phyloP scores from a whole-genome alignment of 2,888 invertebrate species.

The Caenorhabditis doughertyi region DNA sequence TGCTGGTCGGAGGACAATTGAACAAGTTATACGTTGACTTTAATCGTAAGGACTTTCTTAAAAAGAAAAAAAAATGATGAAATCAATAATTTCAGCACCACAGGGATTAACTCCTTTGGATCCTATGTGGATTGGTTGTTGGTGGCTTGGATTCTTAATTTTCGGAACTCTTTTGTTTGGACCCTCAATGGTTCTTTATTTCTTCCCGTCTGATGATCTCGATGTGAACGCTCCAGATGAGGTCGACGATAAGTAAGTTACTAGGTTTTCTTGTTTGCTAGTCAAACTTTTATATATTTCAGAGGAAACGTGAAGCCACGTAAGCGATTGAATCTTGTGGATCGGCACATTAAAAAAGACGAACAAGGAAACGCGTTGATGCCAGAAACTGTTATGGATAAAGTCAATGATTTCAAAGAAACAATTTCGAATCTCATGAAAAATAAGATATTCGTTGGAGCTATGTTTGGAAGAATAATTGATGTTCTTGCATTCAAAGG shows the following conservation, averaged over 20 bases:
- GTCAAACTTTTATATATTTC: not conserved
- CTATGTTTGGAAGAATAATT: slow-evolving; percentile 81
- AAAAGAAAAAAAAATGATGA: not conserved
- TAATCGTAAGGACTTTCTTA: slow-evolving; percentile 66
- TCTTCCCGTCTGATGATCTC: slow-evolving; percentile 80
- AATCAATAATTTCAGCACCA: slow-evolving; percentile 81
- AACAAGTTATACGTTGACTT: slow-evolving; percentile 81
- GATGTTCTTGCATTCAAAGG: slow-evolving; percentile 82
- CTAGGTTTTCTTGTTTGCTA: not conserved
- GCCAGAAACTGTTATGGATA: slow-evolving; percentile 71
- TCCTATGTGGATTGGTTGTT: slow-evolving; percentile 84
- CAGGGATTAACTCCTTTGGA: slow-evolving; percentile 82
- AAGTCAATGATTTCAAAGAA: slow-evolving; percentile 69
- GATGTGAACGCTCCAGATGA: slow-evolving; percentile 59
- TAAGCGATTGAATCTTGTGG: slow-evolving; percentile 76
- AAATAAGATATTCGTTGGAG: slow-evolving; percentile 79
- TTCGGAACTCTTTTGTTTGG: slow-evolving; percentile 71
- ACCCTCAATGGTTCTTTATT: slow-evolving; percentile 82
- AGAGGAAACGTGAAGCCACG: slow-evolving; percentile 63
- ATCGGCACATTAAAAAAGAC: slow-evolving; percentile 77
- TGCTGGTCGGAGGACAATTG: slow-evolving; percentile 79
- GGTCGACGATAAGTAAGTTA: slow-evolving; percentile 51
- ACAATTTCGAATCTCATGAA: slow-evolving; percentile 75
- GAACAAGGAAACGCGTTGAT: slow-evolving; percentile 71
- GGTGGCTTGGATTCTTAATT: slow-evolving; percentile 84